Percentiles rank a stretch among this genome's conserved stretches.
Evolutionary conservation across 2,888 invertebrate species (phyloP).

Genomic region (Athalia rosae): DNA sequence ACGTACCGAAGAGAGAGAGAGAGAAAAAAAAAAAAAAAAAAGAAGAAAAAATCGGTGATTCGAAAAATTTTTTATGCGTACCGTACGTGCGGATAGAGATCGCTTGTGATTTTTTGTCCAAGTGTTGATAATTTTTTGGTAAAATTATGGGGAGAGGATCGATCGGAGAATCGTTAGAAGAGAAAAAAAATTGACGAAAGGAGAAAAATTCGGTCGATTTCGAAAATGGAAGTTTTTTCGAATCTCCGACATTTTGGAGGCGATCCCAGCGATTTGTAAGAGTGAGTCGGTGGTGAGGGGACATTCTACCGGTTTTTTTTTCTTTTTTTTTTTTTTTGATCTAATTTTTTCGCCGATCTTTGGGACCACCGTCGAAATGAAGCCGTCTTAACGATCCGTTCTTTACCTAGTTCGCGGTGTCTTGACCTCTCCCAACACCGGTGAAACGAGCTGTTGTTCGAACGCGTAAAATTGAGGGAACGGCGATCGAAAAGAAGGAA

Average conservation of each 20-base stretch:
- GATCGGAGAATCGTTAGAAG: neutral
- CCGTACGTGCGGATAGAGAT: neutral
- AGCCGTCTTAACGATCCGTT: slow-evolving; percentile 61
- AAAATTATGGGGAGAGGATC: no score
- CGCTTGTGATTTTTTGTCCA: neutral
- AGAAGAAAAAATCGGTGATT: neutral
- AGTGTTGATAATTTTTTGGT: no score
- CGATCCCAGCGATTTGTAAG: no score
- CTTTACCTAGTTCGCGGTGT: slow-evolving; percentile 18
- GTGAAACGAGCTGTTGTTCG: neutral
- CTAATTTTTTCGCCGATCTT: slow-evolving; percentile 10
- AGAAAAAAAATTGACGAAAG: neutral
- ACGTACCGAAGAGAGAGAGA: neutral
- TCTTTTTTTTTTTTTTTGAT: neutral
- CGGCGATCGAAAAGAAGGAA: neutral
- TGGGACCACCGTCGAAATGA: slow-evolving; percentile 70
- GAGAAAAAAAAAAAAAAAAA: neutral
- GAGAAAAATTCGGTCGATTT: neutral
- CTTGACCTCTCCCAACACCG: slow-evolving; percentile 20
- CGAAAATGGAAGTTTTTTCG: neutral
- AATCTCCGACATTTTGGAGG: no score
- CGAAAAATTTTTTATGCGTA: neutral
- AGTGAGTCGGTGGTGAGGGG: no score
- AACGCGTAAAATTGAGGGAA: neutral
- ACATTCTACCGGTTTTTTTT: neutral